Conservation (phyloP, 2,797 vertebrate genomes). For the Acanthurus lineatus region DNA sequence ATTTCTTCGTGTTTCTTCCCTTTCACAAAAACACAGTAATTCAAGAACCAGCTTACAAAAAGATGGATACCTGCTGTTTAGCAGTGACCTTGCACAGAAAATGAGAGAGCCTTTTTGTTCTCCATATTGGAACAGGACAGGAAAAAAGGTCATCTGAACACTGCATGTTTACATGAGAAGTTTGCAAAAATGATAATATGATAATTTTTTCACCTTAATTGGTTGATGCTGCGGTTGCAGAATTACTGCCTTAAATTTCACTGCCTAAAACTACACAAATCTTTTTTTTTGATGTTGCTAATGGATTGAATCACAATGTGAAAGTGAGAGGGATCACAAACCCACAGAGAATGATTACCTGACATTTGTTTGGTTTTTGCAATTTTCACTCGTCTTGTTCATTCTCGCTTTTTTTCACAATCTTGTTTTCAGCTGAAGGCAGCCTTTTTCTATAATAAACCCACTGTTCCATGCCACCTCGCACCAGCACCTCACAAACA, state of each 20-base stretch:
- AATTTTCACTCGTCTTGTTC: too few relatives aligned
- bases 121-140: not conserved
- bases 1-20: conserved; percentile 1
- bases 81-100: not conserved
- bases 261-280: too few relatives aligned
- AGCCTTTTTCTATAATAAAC: not conserved
- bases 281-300: too few relatives aligned
- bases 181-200: not conserved
- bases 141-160: not conserved
- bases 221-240: not conserved
- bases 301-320: too few relatives aligned
- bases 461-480: not conserved
- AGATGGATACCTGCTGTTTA: not conserved
- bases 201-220: not conserved
- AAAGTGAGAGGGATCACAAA: not conserved
- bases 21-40: not conserved
- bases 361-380: too few relatives aligned
- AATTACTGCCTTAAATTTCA: not conserved
- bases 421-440: too few relatives aligned
- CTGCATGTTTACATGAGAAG: not conserved
- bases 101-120: not conserved
- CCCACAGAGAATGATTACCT: not conserved
- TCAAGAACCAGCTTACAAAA: conserved; percentile 10
- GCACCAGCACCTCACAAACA: not conserved
- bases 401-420: too few relatives aligned